Percentiles rank a stretch among this genome's conserved stretches.
These are phyloP conservation scores for Drosophila pandora DNA, from an alignment of 1,140 invertebrate species.

Conservation along the genomic window DNA sequence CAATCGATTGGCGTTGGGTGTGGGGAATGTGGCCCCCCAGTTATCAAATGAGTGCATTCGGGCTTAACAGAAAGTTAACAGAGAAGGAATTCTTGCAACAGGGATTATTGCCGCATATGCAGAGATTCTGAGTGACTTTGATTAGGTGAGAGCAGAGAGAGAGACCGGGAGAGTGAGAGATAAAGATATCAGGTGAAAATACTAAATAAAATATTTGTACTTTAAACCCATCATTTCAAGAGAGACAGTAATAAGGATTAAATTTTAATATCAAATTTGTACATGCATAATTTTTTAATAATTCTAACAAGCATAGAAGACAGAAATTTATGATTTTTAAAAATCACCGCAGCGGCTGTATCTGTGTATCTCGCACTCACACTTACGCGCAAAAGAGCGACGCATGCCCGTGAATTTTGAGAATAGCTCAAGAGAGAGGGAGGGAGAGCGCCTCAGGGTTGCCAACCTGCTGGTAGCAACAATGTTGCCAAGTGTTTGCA, in stretches of 20 bases:
- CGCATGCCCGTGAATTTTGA: slow-evolving; percentile 46
- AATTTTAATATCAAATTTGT: not conserved
- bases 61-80: not conserved
- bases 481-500: slow-evolving; percentile 45
- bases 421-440: not conserved
- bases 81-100: not conserved
- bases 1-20: not conserved
- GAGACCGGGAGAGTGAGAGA: too few relatives aligned
- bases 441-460: slow-evolving; percentile 23
- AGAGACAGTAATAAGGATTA: not conserved
- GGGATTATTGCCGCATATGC: not conserved
- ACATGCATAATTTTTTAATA: too few relatives aligned
- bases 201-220: too few relatives aligned
- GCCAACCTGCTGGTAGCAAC: slow-evolving; percentile 34
- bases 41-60: not conserved
- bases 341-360: not conserved
- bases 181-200: not conserved
- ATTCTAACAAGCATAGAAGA: not conserved
- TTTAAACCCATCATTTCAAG: not conserved
- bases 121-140: not conserved
- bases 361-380: slow-evolving; percentile 11
- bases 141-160: not conserved
- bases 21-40: not conserved
- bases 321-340: not conserved
- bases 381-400: slow-evolving; percentile 34